Conservation (phyloP, 2,888 invertebrate species). For the Danaus chrysippus region DNA sequence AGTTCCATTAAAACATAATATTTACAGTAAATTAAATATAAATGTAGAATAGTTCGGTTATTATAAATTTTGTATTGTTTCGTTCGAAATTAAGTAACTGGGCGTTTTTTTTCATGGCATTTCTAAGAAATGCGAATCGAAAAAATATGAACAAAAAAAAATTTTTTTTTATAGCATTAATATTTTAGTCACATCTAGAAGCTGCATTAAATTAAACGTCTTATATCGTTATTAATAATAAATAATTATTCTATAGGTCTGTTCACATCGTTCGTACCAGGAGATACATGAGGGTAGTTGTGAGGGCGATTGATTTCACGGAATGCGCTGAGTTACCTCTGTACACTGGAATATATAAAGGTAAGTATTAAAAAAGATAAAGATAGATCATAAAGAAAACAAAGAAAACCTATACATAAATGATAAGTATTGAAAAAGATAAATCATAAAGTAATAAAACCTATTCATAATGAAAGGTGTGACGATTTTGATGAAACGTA, state of each 20-base stretch:
- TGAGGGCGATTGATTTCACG: conserved; percentile 44
- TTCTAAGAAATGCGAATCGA: not conserved
- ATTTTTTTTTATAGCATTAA: not conserved
- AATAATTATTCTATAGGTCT: conserved; percentile 52
- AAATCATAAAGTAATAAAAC: conserved; percentile 17
- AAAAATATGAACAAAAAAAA: not conserved
- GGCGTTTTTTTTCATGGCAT: not conserved
- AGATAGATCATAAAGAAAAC: conserved; percentile 17
- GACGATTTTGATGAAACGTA: too few relatives aligned
- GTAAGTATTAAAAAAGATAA: conserved; percentile 11
- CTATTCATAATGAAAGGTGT: not conserved
- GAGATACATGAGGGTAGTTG: conserved; percentile 59
- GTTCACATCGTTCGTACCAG: conserved; percentile 67
- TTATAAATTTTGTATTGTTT: not conserved
- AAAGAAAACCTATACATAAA: conserved; percentile 16
- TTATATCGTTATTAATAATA: conserved; percentile 53
- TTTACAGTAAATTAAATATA: conserved; percentile 23
- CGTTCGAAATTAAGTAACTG: not conserved
- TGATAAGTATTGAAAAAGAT: conserved; percentile 11
- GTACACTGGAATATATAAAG: conserved; percentile 51
- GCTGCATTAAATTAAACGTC: conserved; percentile 17
- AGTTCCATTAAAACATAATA: conserved; percentile 24
- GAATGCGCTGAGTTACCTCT: conserved; percentile 43
- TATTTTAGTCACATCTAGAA: conserved; percentile 4
- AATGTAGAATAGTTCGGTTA: not conserved